phyloP scores from a whole-genome alignment of 92 coral and sea anemone species.

The Porites divaricata region DNA sequence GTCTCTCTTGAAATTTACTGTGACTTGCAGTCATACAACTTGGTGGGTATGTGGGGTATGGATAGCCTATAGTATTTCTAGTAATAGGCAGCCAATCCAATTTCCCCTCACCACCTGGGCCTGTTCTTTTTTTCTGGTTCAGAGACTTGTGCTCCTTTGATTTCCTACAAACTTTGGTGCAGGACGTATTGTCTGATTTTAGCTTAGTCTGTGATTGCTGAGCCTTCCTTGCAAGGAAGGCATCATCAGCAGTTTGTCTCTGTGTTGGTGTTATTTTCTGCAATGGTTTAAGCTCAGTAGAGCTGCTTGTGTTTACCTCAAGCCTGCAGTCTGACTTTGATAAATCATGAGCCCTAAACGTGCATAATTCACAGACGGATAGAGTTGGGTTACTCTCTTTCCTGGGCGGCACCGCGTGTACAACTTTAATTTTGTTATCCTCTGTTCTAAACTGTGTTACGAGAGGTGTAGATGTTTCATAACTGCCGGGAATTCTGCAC shows the following conservation, averaged over 20 bases:
- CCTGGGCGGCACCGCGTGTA: conserved; percentile 60
- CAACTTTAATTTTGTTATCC: conserved; percentile 63
- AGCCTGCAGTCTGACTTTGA: conserved; percentile 19
- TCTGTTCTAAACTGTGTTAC: conserved; percentile 63
- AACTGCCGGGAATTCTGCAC: conserved; percentile 19
- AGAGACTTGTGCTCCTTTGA: conserved; percentile 30
- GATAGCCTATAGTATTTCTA: conserved; percentile 77
- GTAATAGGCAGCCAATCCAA: conserved; percentile 99
- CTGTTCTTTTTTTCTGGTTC: conserved; percentile 33
- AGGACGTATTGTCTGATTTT: conserved; percentile 56
- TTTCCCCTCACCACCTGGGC: conserved; percentile 41
- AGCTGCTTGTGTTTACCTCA: conserved; percentile 31
- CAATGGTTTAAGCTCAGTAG: conserved; percentile 71
- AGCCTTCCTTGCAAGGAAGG: conserved; percentile 60
- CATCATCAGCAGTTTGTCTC: conserved; percentile 82
- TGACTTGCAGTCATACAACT: not conserved
- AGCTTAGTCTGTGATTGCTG: conserved; percentile 53
- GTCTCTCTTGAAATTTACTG: conserved; percentile 57
- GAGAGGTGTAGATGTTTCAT: conserved; percentile 53
- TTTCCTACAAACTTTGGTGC: conserved; percentile 49
- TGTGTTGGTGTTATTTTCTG: conserved; percentile 85
- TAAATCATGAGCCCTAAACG: conserved; percentile 57
- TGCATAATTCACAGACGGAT: conserved; percentile 64
- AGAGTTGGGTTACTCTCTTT: conserved; percentile 35
- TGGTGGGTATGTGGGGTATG: conserved; percentile 65